Base-by-base conservation (phyloP, 2,113 vertebrate genomes). In the Thermophis baileyi region DNA sequence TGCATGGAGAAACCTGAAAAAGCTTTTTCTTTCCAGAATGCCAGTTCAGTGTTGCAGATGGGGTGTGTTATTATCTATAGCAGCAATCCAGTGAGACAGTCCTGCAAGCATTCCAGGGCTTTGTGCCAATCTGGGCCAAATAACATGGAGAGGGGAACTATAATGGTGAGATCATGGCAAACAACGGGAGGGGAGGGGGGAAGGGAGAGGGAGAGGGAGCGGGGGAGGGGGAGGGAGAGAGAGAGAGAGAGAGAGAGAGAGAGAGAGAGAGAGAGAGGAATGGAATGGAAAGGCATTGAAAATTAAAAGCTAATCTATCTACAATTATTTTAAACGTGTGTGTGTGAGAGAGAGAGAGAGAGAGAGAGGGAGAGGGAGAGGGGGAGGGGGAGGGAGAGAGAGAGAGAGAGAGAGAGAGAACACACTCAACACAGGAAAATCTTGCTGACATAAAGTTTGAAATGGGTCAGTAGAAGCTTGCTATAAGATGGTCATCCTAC, bases 121-220 rank as follows among this genome's bases (percentile, higher is more conserved):
- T 44, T 40, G 18, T 81, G 74, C 74, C 35, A 81, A 81, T 81
- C 74, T 81, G 35, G 74, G 18, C 35, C 74, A 81, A 44, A 40
- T 44, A 81, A 40, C 35, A 22, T 44, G 35, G 30, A 69, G 60
- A n/a, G 60, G 11, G n/a, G n/a, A 74, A 74, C 69, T 74, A 18
- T n/a, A 35, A 14, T 35, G 14, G 35, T 81, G 74, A 81, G 18
- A 22, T 81, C 74, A 81, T 81, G 74, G 74, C 35, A 40, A 81
- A 81, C 74, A 81, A 81, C 1, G 0, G 30, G 27, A 6, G 20
- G 1, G 55, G 3, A 20, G 53, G n/a, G 14, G 14, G 63, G 11
- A 0, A 57, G 7, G 7, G 55, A 14, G 4, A 2, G 30, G 9
- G n/a, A n/a, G 2, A 57, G 6, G 0, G 55, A 25, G 1, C 9